A percentile compares a stretch with the other conserved stretches of the same genome.
Evolutionary conservation across 2,113 vertebrate genomes (phyloP).

Genomic region (Pseudonaja textilis): DNA sequence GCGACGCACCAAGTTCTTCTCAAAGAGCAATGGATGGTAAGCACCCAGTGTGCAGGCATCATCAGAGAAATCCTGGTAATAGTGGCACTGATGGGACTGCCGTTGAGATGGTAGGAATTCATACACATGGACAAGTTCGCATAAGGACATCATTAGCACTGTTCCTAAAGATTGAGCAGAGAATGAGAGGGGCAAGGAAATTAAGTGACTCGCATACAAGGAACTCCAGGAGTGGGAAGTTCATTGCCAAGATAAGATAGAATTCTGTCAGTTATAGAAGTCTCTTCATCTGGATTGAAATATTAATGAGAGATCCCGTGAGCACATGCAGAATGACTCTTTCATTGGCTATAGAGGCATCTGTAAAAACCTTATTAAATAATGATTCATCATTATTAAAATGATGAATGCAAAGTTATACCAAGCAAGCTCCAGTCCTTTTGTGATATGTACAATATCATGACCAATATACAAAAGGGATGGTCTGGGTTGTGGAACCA

Average conservation of each 20-base stretch:
- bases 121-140: constrained; percentile 75
- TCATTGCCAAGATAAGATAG: background rate
- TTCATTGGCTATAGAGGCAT: background rate
- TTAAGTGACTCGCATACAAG: background rate
- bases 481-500: background rate
- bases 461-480: background rate
- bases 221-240: background rate
- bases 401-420: background rate
- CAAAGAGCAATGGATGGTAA: constrained; percentile 78
- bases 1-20: constrained; percentile 78
- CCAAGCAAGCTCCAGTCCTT: background rate
- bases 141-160: constrained; percentile 78
- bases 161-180: constrained; percentile 59
- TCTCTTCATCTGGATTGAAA: background rate
- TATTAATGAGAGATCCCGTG: background rate
- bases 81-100: constrained; percentile 77
- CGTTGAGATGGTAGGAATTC: constrained; percentile 77
- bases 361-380: background rate
- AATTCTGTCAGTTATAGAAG: background rate
- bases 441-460: background rate
- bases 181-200: background rate
- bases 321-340: background rate
- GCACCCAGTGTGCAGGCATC: constrained; percentile 77
- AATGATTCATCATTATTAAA: background rate
- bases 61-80: constrained; percentile 76